These are phyloP conservation scores for Myrmophylax atrothorax DNA, from an alignment of 2,113 vertebrate genomes.

Conservation along the genomic window DNA sequence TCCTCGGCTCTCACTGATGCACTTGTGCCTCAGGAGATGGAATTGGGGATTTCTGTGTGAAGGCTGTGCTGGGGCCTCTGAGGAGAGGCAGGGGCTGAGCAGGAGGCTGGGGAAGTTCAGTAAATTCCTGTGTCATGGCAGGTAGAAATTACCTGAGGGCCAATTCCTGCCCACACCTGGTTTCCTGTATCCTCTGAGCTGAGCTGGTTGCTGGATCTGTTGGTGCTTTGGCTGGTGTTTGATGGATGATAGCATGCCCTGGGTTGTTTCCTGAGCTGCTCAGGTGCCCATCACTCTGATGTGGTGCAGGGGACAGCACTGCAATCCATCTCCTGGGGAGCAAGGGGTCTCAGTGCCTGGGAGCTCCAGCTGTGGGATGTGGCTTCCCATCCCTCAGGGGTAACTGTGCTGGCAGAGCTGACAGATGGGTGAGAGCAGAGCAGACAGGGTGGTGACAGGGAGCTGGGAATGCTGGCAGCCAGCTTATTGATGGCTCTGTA, in stretches of 20 bases:
- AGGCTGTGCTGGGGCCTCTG: not conserved
- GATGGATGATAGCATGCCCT: not conserved
- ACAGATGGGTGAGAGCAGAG: not conserved
- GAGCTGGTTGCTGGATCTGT: not conserved
- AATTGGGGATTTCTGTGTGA: not conserved
- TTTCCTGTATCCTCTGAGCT: not conserved
- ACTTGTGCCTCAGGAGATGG: not conserved
- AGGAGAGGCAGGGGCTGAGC: not conserved
- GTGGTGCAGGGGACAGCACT: not conserved
- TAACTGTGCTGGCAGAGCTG: not conserved
- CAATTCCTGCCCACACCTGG: not conserved
- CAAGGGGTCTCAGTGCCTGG: not conserved
- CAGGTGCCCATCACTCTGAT: not conserved
- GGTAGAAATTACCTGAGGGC: fast-evolving
- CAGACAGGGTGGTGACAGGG: not conserved
- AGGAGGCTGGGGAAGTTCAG: not conserved
- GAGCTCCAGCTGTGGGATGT: not conserved
- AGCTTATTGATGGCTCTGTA: not conserved
- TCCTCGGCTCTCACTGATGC: not conserved
- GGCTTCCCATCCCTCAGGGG: not conserved
- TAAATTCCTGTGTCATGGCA: not conserved
- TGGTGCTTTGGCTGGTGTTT: not conserved
- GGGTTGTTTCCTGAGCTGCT: not conserved
- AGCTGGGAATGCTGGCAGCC: not conserved
- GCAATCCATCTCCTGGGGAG: not conserved